These are phyloP conservation scores for Ctenochaetus hawaiiensis DNA, from an alignment of 2,797 vertebrate species.

Conservation along the genomic window DNA sequence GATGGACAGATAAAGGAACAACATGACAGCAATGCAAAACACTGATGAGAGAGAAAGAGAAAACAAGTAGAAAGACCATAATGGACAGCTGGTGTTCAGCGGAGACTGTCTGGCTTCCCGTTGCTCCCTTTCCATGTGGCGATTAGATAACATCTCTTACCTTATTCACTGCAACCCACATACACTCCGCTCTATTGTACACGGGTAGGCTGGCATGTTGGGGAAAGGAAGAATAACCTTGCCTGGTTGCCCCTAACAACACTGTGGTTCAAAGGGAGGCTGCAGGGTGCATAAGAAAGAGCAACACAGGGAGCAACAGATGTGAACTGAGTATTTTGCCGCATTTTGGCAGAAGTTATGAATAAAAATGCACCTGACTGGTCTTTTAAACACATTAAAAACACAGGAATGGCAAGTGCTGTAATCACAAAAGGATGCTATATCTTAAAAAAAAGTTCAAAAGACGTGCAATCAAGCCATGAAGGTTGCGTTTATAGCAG, in stretches of 20 bases:
- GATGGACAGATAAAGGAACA: slow-evolving; percentile 58
- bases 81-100: slow-evolving; percentile 75
- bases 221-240: slow-evolving; percentile 61
- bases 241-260: slow-evolving; percentile 65
- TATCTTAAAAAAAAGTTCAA: background rate
- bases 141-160: slow-evolving; percentile 82
- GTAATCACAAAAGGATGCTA: background rate
- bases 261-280: slow-evolving; percentile 46
- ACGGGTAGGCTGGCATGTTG: slow-evolving; percentile 67
- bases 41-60: slow-evolving; percentile 38
- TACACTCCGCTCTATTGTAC: slow-evolving; percentile 68
- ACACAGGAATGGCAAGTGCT: background rate
- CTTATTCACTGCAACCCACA: slow-evolving; percentile 80
- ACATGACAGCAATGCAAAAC: slow-evolving; percentile 29
- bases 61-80: slow-evolving; percentile 41
- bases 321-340: background rate
- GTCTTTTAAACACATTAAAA: background rate
- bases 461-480: background rate
- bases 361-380: background rate
- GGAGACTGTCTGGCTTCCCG: slow-evolving; percentile 60
- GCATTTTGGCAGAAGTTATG: background rate
- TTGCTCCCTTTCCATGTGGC: slow-evolving; percentile 66
- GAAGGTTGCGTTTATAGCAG: background rate
- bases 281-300: slow-evolving; percentile 32
- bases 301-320: slow-evolving; percentile 17